phyloP scores from a whole-genome alignment of 2,797 vertebrate genomes.

The Anisognathus igniventris region DNA sequence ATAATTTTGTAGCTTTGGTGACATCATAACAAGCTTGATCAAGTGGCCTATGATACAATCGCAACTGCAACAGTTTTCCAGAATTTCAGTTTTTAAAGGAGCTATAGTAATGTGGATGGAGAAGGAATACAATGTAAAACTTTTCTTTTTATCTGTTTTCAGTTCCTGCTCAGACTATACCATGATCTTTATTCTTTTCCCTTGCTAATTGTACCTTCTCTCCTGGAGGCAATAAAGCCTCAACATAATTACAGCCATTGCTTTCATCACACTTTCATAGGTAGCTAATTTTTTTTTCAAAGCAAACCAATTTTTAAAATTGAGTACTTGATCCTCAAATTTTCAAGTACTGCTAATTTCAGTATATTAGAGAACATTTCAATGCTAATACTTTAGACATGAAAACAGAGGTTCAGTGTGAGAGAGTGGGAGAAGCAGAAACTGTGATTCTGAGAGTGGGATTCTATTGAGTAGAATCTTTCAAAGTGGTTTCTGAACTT shows the following conservation, averaged over 20 bases:
- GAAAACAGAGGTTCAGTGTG: neutral
- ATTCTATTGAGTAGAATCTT: neutral
- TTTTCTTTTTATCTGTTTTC: neutral
- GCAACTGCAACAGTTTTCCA: neutral
- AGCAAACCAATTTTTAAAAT: neutral
- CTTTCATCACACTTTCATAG: neutral
- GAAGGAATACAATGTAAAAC: neutral
- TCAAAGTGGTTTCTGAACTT: neutral
- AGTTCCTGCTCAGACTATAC: neutral
- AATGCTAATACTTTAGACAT: neutral
- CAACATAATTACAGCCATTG: neutral
- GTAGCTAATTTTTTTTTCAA: neutral
- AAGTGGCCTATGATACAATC: neutral
- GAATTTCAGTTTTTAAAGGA: neutral
- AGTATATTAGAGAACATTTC: neutral
- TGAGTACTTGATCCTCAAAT: neutral
- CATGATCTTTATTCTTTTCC: neutral
- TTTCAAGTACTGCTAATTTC: neutral
- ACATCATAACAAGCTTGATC: neutral
- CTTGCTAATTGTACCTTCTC: neutral
- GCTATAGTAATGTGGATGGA: neutral
- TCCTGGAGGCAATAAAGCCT: neutral
- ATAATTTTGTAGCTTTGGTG: neutral
- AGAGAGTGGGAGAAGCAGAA: neutral
- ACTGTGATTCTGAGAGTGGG: neutral